A percentile compares a stretch with the other conserved stretches of the same genome.
Evolutionary conservation across 2,888 invertebrate genomes (phyloP).

Genomic region (Amblyteles armatorius): DNA sequence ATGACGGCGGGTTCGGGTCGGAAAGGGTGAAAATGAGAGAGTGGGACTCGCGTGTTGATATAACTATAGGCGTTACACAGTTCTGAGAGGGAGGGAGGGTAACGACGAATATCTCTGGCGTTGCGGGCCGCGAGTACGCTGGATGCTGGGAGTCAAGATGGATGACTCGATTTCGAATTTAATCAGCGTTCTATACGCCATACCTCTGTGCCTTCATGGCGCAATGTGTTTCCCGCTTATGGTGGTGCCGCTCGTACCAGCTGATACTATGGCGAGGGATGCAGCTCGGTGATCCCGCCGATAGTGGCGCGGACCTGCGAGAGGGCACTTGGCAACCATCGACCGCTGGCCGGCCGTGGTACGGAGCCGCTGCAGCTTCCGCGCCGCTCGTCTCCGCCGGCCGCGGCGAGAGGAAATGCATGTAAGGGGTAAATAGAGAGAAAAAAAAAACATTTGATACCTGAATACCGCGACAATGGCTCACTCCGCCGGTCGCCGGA

Average conservation of each 20-base stretch:
- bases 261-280: not conserved
- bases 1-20: not conserved
- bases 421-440: not conserved
- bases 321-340: constrained; percentile 47
- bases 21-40: constrained; percentile 37
- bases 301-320: constrained; percentile 10
- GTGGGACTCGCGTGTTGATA: not conserved
- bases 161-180: constrained; percentile 56
- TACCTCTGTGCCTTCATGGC: constrained; percentile 26
- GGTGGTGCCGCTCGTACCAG: not conserved
- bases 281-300: constrained; percentile 2
- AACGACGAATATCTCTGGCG: constrained; percentile 47
- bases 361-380: not conserved
- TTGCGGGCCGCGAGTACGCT: not conserved
- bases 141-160: constrained; percentile 47
- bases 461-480: not conserved
- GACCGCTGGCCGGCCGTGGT: constrained; percentile 33
- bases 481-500: not conserved
- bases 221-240: constrained; percentile 72
- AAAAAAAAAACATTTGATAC: not conserved
- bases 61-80: not conserved
- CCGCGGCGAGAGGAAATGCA: not conserved
- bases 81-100: not conserved
- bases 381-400: constrained; percentile 1
- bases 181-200: constrained; percentile 44